Conservation (phyloP, 92 coral and sea anemone genomes). For the Palythoa grandiflora region DNA sequence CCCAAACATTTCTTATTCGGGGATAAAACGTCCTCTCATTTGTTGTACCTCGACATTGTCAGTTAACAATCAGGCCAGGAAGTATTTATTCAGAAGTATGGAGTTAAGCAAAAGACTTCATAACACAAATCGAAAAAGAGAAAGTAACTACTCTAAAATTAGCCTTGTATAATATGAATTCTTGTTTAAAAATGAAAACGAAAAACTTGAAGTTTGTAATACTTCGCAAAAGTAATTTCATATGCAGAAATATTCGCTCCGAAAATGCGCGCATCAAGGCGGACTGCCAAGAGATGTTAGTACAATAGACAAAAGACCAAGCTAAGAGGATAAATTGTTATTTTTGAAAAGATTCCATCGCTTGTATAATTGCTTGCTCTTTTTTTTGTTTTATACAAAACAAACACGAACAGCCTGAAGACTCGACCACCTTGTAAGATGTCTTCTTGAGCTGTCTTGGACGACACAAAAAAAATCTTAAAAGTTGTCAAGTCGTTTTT, state of each 20-base stretch:
- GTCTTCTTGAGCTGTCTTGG: background rate
- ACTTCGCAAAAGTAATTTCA: background rate
- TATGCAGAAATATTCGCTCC: background rate
- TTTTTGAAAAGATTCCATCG: background rate
- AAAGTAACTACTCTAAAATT: background rate
- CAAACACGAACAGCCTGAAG: background rate
- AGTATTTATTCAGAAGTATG: background rate
- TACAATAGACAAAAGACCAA: background rate
- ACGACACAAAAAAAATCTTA: background rate
- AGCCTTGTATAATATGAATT: background rate
- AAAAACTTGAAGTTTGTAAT: slow-evolving; percentile 13
- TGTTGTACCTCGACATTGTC: background rate
- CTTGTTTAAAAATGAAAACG: background rate
- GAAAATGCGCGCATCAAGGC: background rate
- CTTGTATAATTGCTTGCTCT: background rate
- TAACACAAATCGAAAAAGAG: background rate
- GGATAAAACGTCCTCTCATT: background rate
- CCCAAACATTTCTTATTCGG: background rate
- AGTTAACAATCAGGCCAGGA: background rate
- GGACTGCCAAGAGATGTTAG: background rate
- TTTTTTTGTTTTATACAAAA: slow-evolving; percentile 12
- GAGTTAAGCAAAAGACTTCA: background rate
- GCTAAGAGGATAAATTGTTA: background rate
- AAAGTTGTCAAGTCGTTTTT: slow-evolving; percentile 4
- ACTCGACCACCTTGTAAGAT: background rate